Evolutionary conservation across 2,113 vertebrate genomes (phyloP).

Genomic region (Plestiodon gilberti): DNA sequence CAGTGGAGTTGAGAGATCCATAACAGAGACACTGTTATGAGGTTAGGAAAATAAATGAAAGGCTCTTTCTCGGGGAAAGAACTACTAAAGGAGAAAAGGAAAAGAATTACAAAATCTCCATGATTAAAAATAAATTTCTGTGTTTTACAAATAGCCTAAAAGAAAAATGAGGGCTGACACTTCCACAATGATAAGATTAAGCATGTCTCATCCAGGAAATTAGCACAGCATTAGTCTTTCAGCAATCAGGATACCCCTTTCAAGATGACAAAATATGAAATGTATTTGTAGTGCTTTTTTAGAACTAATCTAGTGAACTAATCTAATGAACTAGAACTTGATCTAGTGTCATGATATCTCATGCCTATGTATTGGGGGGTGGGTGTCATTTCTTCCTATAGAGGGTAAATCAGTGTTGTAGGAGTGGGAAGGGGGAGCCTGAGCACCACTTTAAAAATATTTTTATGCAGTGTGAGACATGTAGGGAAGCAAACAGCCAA

Average conservation of each 20-base stretch:
- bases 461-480: too few relatives aligned
- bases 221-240: not conserved
- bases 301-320: not conserved
- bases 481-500: too few relatives aligned
- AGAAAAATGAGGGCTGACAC: conserved; percentile 1
- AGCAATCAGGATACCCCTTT: not conserved
- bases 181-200: not conserved
- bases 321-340: too few relatives aligned
- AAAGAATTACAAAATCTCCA: conserved; percentile 9
- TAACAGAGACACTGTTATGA: not conserved
- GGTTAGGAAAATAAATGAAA: not conserved
- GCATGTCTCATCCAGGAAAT: not conserved
- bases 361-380: too few relatives aligned
- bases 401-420: not conserved
- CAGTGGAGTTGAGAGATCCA: not conserved
- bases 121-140: not conserved
- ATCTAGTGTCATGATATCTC: too few relatives aligned
- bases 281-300: not conserved
- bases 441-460: too few relatives aligned
- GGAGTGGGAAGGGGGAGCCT: too few relatives aligned
- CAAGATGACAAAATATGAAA: not conserved
- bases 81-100: conserved; percentile 1
- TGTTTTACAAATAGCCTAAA: not conserved
- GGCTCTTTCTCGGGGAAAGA: not conserved
- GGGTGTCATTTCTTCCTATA: not conserved